These are phyloP conservation scores for Stenopsyche tienmushanensis DNA, from an alignment of 1,140 invertebrate species.

Conservation along the genomic window DNA sequence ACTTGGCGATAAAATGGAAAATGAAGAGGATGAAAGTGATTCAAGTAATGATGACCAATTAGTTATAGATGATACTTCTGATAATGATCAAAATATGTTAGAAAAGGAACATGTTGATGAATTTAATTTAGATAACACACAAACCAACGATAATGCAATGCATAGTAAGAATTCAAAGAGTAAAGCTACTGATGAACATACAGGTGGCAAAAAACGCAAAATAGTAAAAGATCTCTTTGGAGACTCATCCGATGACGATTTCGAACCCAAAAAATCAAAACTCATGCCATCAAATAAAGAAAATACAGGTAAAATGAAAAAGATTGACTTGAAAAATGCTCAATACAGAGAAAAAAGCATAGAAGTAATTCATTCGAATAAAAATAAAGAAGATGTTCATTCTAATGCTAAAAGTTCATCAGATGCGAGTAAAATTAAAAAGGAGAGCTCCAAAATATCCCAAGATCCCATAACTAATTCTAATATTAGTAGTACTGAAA, in stretches of 20 bases:
- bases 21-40: constrained; percentile 26
- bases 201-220: constrained; percentile 48
- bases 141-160: not conserved
- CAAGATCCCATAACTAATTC: not conserved
- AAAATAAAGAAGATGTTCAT: not conserved
- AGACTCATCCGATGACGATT: constrained; percentile 49
- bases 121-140: constrained; percentile 15
- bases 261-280: constrained; percentile 34
- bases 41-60: constrained; percentile 31
- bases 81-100: not conserved
- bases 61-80: constrained; percentile 31
- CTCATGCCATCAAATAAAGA: constrained; percentile 31
- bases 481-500: no score
- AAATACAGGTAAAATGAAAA: constrained; percentile 24
- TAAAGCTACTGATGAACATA: not conserved
- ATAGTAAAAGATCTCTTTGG: constrained; percentile 52
- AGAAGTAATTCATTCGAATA: no score
- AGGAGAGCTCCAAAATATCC: constrained; percentile 45
- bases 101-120: constrained; percentile 17
- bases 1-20: not conserved
- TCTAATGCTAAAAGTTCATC: not conserved
- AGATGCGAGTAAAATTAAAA: constrained; percentile 25
- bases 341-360: not conserved
- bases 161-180: not conserved
- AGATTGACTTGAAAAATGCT: constrained; percentile 1